These are phyloP conservation scores for Pteromalus puparum DNA, from an alignment of 1,140 invertebrate species.

Conservation along the genomic window DNA sequence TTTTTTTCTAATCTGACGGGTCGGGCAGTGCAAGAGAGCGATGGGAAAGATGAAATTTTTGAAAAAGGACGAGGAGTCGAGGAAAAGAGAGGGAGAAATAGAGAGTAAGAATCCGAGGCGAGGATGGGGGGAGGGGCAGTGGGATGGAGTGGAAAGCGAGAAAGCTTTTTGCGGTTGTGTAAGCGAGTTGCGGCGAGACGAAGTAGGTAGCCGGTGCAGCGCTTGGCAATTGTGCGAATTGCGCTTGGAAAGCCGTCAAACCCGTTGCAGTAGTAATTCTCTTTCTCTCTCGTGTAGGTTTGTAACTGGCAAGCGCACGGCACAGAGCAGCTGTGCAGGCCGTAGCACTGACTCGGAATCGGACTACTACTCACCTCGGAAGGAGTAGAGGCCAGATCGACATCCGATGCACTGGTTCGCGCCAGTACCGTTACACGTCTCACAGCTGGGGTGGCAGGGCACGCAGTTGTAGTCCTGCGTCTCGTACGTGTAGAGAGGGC, in stretches of 20 bases:
- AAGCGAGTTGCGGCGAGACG: background rate
- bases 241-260: background rate
- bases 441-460: constrained; percentile 86
- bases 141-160: background rate
- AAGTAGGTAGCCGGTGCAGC: background rate
- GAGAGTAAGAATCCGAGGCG: too few relatives aligned
- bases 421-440: constrained; percentile 86
- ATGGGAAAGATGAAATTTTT: too few relatives aligned
- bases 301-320: too few relatives aligned
- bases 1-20: too few relatives aligned
- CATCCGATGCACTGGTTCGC: constrained; percentile 89
- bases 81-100: background rate
- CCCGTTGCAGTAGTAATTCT: background rate
- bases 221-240: background rate
- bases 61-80: background rate
- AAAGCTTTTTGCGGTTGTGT: background rate
- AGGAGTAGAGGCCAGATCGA: constrained; percentile 79
- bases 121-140: too few relatives aligned
- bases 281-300: background rate
- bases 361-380: constrained; percentile 80
- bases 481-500: constrained; percentile 87
- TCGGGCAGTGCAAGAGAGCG: too few relatives aligned
- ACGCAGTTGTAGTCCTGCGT: constrained; percentile 89
- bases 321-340: too few relatives aligned
- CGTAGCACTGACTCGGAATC: too few relatives aligned